Percentiles rank a stretch among this genome's conserved stretches.
These are phyloP conservation scores for Stictonetta naevosa DNA, from an alignment of 2,113 vertebrate species.

Conservation along the genomic window DNA sequence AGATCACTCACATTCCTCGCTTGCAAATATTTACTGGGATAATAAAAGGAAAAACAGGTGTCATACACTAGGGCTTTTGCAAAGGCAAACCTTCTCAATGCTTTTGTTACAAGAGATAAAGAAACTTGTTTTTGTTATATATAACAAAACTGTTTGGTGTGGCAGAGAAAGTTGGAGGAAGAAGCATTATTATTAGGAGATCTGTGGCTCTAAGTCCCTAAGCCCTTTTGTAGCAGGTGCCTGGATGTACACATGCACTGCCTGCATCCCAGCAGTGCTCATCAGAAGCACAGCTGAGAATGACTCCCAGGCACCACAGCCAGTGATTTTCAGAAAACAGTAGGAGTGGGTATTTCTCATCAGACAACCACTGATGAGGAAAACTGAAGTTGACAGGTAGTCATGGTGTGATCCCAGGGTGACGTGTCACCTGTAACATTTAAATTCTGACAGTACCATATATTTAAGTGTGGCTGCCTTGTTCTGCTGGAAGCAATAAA, in stretches of 20 bases:
- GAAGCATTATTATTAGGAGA: not conserved
- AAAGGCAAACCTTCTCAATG: not conserved
- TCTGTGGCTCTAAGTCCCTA: fast-evolving
- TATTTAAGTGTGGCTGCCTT: not conserved
- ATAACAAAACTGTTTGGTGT: not conserved
- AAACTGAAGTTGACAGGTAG: not conserved
- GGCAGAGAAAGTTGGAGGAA: not conserved
- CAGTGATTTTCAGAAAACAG: not conserved
- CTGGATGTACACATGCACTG: too few species aligned
- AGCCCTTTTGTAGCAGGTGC: not conserved
- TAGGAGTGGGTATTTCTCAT: not conserved
- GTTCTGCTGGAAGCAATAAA: not conserved
- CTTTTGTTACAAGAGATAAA: not conserved
- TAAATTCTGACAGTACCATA: not conserved
- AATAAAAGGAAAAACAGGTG: not conserved
- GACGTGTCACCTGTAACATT: not conserved
- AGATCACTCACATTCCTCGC: not conserved
- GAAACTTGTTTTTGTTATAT: not conserved
- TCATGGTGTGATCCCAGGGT: not conserved
- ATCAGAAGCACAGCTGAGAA: not conserved
- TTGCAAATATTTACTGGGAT: not conserved
- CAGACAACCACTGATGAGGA: not conserved
- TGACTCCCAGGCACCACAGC: not conserved
- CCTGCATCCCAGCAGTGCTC: fast-evolving
- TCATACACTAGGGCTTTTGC: not conserved